Evolutionary conservation across 2,113 vertebrate genomes (phyloP).

Genomic region (Peromyscus leucopus): DNA sequence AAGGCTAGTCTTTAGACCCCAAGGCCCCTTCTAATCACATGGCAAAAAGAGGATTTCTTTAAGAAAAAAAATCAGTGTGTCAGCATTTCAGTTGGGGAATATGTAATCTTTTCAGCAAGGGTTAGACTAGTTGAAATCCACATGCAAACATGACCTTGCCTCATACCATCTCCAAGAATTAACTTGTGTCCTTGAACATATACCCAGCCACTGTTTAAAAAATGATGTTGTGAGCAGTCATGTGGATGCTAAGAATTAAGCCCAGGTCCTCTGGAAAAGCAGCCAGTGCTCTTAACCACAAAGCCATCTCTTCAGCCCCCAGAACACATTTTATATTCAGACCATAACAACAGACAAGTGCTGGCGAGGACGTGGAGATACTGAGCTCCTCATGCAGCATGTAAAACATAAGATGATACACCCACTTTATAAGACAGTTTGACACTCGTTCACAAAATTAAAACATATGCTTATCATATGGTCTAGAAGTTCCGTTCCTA

Average conservation of each 20-base stretch:
- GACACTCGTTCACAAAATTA: constrained; percentile 24
- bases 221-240: background rate
- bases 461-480: background rate
- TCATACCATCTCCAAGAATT: background rate
- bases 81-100: background rate
- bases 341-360: background rate
- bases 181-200: background rate
- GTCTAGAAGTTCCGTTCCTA: background rate
- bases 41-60: background rate
- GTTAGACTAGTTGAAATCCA: background rate
- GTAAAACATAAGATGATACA: background rate
- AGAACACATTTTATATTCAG: background rate
- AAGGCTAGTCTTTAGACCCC: background rate
- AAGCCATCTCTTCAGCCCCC: background rate
- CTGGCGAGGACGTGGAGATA: background rate
- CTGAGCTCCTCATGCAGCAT: background rate
- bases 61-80: background rate
- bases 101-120: background rate
- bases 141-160: background rate
- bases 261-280: background rate
- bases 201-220: background rate
- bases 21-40: background rate
- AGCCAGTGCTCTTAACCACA: background rate
- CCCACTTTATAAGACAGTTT: background rate
- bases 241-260: background rate